Conservation (phyloP, 1,140 invertebrate species). For the Cotesia typhae region DNA sequence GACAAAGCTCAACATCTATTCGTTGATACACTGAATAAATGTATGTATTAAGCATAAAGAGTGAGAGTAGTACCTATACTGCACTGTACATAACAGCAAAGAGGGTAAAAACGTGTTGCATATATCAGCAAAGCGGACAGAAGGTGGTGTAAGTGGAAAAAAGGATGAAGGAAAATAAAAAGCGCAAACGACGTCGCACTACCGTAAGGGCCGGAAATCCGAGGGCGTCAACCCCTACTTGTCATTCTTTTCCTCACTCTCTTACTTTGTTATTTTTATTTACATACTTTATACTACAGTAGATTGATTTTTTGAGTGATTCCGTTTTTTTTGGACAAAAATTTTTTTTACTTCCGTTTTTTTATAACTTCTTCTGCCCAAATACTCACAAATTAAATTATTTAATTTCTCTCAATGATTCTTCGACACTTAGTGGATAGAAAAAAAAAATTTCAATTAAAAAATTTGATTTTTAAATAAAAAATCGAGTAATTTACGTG, state of each 20-base stretch:
- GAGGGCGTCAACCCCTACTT: conserved; percentile 59
- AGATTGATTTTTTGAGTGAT: conserved; percentile 53
- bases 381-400: too few relatives aligned
- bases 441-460: too few relatives aligned
- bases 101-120: conserved; percentile 36
- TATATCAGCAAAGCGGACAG: conserved; percentile 40
- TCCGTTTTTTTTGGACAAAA: conserved; percentile 39
- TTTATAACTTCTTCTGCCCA: too few relatives aligned
- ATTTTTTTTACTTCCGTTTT: too few relatives aligned
- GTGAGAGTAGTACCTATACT: conserved; percentile 34
- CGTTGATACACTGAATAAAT: too few relatives aligned
- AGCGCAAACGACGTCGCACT: conserved; percentile 15
- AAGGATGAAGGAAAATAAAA: conserved; percentile 27
- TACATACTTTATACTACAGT: conserved; percentile 56
- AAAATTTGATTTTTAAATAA: too few relatives aligned
- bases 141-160: conserved; percentile 32
- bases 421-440: too few relatives aligned
- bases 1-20: conserved; percentile 14
- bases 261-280: conserved; percentile 50
- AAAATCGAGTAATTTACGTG: too few relatives aligned
- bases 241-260: conserved; percentile 36
- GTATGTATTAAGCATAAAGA: conserved; percentile 18
- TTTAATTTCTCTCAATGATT: too few relatives aligned
- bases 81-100: neutral
- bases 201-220: conserved; percentile 59